These are phyloP conservation scores for Bucco capensis DNA, from an alignment of 2,113 vertebrate species.

Conservation along the genomic window DNA sequence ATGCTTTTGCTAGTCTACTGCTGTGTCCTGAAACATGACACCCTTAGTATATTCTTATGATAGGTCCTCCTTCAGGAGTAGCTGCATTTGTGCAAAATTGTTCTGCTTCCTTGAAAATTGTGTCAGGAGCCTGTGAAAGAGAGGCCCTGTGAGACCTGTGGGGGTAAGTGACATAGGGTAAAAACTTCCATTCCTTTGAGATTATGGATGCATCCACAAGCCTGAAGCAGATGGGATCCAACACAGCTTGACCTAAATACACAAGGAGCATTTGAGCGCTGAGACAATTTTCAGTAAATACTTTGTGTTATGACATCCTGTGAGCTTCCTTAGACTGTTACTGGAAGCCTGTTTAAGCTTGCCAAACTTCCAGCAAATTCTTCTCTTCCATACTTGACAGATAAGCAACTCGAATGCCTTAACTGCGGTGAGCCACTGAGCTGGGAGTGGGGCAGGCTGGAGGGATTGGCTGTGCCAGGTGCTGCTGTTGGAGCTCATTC, in stretches of 20 bases:
- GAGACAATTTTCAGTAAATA: constrained; percentile 45
- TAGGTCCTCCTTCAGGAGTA: not conserved
- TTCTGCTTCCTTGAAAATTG: not conserved
- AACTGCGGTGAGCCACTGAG: not conserved
- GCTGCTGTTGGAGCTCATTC: not conserved
- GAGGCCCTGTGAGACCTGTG: not conserved
- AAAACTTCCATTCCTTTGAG: not conserved
- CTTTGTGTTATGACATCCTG: constrained; percentile 24
- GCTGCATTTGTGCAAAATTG: not conserved
- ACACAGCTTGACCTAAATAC: not conserved
- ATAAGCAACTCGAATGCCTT: not conserved
- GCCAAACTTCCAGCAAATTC: not conserved
- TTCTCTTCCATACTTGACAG: not conserved
- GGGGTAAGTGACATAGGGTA: not conserved
- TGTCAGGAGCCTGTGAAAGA: not conserved
- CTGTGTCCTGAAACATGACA: not conserved
- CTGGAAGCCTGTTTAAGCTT: constrained; percentile 38
- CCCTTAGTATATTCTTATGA: not conserved
- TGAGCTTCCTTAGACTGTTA: constrained; percentile 33
- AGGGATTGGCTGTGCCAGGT: not conserved
- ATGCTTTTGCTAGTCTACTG: not conserved
- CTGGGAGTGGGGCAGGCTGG: rapidly evolving
- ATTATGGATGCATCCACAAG: not conserved
- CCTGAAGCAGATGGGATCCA: not conserved
- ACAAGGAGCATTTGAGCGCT: not conserved